Conservation (phyloP, 2,888 invertebrate species). For the Mimas tiliae region DNA sequence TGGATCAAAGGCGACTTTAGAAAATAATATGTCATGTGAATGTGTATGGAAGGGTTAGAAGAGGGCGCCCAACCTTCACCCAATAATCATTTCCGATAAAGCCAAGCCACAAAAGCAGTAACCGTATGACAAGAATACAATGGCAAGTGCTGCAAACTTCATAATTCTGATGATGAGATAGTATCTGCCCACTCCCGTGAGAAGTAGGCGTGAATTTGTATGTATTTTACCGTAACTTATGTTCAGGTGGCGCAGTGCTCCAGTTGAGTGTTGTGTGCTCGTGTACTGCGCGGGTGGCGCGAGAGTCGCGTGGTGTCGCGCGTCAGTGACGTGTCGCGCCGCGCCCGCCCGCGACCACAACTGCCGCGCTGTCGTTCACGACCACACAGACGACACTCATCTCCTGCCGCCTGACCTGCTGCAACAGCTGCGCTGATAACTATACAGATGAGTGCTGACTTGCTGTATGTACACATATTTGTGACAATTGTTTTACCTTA, state of each 20-base stretch:
- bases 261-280: constrained; percentile 42
- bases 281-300: constrained; percentile 32
- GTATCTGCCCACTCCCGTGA: no score
- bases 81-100: no score
- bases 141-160: no score
- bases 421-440: background rate
- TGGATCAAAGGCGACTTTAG: no score
- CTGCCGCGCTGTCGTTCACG: constrained; percentile 44
- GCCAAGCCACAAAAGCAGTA: no score
- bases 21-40: no score
- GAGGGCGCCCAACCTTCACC: no score
- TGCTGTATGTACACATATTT: background rate
- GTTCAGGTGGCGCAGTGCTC: constrained; percentile 40
- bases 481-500: background rate
- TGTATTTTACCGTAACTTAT: no score
- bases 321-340: constrained; percentile 43
- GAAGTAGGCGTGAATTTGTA: no score
- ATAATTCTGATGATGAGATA: no score
- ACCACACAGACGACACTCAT: constrained; percentile 53
- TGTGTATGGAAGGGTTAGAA: no score
- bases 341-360: constrained; percentile 48
- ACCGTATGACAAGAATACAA: no score
- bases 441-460: background rate
- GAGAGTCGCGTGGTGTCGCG: constrained; percentile 45
- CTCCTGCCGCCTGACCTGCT: constrained; percentile 40